Conservation (phyloP, 2,113 vertebrate species). For the Ranitomeya variabilis region DNA sequence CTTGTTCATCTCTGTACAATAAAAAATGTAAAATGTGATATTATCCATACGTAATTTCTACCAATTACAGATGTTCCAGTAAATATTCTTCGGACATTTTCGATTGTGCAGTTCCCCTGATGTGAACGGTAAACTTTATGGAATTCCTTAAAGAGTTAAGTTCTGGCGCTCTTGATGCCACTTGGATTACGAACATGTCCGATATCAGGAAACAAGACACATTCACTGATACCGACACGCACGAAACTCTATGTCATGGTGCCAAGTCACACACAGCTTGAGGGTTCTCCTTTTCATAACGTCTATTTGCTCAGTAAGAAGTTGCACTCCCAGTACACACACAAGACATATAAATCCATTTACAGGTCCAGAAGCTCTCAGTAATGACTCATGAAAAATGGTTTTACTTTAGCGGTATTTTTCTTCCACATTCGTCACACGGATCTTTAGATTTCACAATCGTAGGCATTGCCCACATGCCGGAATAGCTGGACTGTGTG, state of each 20-base stretch:
- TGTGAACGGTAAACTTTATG: neutral
- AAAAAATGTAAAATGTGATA: no score
- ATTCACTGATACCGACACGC: neutral
- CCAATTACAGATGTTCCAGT: neutral
- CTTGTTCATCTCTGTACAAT: no score
- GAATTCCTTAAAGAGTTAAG: neutral
- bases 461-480: neutral
- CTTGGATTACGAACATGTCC: neutral
- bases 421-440: neutral
- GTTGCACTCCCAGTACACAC: conserved; percentile 23
- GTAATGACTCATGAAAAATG: conserved; percentile 11
- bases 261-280: conserved; percentile 39
- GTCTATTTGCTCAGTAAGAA: conserved; percentile 8
- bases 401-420: conserved; percentile 1
- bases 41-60: neutral
- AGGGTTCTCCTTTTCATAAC: conserved; percentile 12
- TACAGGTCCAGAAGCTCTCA: neutral
- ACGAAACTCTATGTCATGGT: neutral
- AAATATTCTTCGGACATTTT: neutral
- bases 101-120: neutral
- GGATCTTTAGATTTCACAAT: neutral
- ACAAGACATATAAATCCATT: conserved; percentile 27
- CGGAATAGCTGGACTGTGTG: neutral
- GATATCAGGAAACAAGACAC: conserved; percentile 12
- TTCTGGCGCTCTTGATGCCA: neutral